Base-by-base conservation (phyloP, 2,113 vertebrate species). In the Spermophilus dauricus region DNA sequence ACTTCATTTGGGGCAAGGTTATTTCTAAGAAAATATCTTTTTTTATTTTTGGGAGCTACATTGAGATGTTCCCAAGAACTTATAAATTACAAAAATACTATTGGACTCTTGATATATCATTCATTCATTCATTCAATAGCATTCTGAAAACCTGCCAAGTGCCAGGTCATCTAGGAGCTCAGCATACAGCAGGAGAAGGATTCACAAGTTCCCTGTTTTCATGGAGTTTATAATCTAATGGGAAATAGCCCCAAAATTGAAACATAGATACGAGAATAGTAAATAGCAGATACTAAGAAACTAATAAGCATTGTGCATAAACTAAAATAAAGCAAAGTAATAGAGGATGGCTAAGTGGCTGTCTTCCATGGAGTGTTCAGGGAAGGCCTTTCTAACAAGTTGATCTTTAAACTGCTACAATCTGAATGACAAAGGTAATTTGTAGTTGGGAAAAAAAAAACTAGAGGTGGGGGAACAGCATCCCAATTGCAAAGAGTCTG, bases 31-130 rank as follows among this genome's bases (percentile, higher is more conserved):
- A 53, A 10, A 53, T 76, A 76, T n/a, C n/a, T 63, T 87, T 76
- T 10, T 81, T 28, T 75, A 51, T 81, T 32, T 75, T 86, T 18
- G 32, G 26, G 24, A 34, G 26, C 18, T 65, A 51, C 22, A 83
- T 28, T 70, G 45, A 77, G n/a, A 83, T 28, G 45, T 65, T 58
- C 20, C n/a, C 34, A 78, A 83, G 56, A 39, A 91, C 14, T 89
- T 56, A 77, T 0, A 96, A 86, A 91, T 95, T 78, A 70, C 18
- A 96, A 91, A 95, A 91, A 8, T 82, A 37, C 9, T 63, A 51
- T 37, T n/a, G 67, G 26, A 9, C 28, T 83, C 18, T 58, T 93
- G 37, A 69, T 42, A 87, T n/a, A 51, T 53, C 22, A 24, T 75
- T 90, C 80, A 77, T 94, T 81, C 37, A 81, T 65, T 30, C 56